Conservation (phyloP, 2,888 invertebrate genomes). For the Malthinus seriepunctatus region DNA sequence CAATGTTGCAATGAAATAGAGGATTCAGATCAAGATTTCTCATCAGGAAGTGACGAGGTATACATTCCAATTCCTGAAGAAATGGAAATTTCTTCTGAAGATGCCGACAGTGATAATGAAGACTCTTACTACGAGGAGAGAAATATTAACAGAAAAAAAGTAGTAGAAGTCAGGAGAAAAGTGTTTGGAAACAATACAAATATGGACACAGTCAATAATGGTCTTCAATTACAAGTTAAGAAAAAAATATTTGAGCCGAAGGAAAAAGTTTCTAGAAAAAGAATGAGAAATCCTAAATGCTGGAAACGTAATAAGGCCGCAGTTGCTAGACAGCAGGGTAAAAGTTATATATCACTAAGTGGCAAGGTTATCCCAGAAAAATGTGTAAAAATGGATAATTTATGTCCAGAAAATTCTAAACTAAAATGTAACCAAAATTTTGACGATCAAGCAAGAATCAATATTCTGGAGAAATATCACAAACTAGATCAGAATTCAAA, state of each 20-base stretch:
- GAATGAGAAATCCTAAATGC: slow-evolving; percentile 7
- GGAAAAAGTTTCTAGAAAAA: background rate
- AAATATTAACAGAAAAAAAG: background rate
- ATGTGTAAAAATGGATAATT: background rate
- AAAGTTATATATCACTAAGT: background rate
- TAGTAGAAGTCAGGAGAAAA: too few relatives aligned
- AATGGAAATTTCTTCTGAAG: too few relatives aligned
- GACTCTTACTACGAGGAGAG: background rate
- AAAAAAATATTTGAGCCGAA: background rate
- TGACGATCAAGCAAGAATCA: background rate
- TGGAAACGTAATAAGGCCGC: slow-evolving; percentile 7
- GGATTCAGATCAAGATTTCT: too few relatives aligned
- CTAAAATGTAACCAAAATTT: background rate
- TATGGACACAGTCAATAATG: background rate
- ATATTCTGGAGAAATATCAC: background rate
- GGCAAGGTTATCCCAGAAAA: background rate
- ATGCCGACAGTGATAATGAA: background rate
- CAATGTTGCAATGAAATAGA: too few relatives aligned
- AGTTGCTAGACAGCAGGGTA: background rate
- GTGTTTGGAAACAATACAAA: too few relatives aligned
- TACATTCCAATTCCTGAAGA: too few relatives aligned
- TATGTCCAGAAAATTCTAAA: background rate
- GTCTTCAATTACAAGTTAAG: background rate
- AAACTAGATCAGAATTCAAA: too few relatives aligned
- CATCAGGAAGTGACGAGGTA: too few relatives aligned